phyloP scores from a whole-genome alignment of 2,113 vertebrate genomes.

The Leptobrachium ailaonicum region DNA sequence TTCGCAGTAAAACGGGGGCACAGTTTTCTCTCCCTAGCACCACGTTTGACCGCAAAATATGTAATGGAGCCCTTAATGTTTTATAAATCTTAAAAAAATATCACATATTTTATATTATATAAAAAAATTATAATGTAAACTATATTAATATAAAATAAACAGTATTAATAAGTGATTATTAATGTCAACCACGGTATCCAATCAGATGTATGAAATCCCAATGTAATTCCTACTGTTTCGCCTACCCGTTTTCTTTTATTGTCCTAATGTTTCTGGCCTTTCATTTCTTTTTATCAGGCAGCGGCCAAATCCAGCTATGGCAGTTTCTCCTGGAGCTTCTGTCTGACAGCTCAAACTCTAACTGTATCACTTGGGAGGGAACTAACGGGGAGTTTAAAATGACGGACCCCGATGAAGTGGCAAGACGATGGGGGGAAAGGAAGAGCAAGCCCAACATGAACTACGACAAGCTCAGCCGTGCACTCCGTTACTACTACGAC shows the following conservation, averaged over 20 bases:
- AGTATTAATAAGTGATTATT: too few relatives aligned
- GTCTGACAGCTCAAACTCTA: constrained; percentile 82
- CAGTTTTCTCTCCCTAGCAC: too few relatives aligned
- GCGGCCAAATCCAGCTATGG: constrained; percentile 88
- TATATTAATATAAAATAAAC: constrained; percentile 62
- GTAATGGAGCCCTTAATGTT: too few relatives aligned
- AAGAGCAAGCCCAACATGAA: constrained; percentile 92
- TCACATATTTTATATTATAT: too few relatives aligned
- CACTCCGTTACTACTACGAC: constrained; percentile 87
- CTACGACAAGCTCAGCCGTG: constrained; percentile 88
- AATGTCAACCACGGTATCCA: too few relatives aligned
- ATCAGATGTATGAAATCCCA: too few relatives aligned
- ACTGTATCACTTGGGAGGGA: constrained; percentile 88
- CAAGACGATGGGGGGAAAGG: constrained; percentile 83
- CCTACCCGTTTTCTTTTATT: background rate
- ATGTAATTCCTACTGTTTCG: background rate
- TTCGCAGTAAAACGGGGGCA: too few relatives aligned
- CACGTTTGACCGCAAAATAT: too few relatives aligned
- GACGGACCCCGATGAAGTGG: constrained; percentile 86
- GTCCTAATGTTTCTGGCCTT: background rate
- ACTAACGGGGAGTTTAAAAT: constrained; percentile 89
- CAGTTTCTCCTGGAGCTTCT: constrained; percentile 87
- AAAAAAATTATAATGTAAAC: constrained; percentile 55
- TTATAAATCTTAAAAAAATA: too few relatives aligned
- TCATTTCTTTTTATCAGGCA: constrained; percentile 61